Evolutionary conservation across 2,113 vertebrate genomes (phyloP).

Genomic region (Hydropotes inermis): DNA sequence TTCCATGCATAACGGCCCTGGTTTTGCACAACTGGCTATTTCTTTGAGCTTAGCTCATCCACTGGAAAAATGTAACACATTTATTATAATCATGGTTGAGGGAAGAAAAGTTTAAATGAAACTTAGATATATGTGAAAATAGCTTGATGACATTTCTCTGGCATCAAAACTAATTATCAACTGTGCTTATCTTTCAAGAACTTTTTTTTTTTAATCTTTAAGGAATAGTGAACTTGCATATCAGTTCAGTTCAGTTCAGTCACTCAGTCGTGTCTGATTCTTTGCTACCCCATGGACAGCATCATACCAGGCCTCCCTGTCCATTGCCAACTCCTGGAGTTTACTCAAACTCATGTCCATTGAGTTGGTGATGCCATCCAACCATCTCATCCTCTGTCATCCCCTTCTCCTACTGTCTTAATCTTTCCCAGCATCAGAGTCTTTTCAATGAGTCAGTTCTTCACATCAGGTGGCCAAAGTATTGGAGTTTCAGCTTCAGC

Average conservation of each 20-base stretch:
- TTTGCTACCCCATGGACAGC: neutral
- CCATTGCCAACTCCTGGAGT: neutral
- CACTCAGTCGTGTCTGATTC: neutral
- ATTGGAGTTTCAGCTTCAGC: neutral
- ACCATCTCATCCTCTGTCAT: neutral
- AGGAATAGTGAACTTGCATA: neutral
- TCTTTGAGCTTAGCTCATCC: neutral
- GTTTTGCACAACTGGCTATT: neutral
- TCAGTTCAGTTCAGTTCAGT: neutral
- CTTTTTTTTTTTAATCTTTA: neutral
- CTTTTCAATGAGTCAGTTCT: neutral
- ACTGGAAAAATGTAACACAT: neutral
- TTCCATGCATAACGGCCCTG: neutral
- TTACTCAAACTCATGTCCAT: neutral
- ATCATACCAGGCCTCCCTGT: neutral
- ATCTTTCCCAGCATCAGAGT: neutral
- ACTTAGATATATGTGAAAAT: neutral
- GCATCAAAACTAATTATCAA: neutral
- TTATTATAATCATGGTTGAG: neutral
- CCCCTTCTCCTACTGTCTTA: neutral
- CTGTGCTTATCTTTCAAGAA: neutral
- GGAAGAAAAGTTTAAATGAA: neutral
- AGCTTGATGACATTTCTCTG: neutral
- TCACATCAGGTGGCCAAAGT: neutral
- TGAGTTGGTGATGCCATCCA: neutral